Evolutionary conservation across 2,113 vertebrate genomes (phyloP).

Genomic region (Prionailurus viverrinus): DNA sequence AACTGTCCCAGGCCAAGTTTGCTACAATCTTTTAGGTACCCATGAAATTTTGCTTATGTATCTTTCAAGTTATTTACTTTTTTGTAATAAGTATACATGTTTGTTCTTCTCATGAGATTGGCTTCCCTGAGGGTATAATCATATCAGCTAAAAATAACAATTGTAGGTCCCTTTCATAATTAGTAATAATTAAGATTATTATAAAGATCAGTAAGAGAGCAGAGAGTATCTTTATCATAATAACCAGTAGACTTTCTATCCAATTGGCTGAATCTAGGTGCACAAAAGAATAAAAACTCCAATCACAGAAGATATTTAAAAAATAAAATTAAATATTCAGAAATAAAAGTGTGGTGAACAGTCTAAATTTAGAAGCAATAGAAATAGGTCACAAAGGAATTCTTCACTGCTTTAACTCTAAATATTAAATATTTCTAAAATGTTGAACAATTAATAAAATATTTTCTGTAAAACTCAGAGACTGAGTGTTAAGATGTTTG

Average conservation of each 20-base stretch:
- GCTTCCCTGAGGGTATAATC: not conserved
- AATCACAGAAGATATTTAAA: not conserved
- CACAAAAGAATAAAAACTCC: not conserved
- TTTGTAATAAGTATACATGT: not conserved
- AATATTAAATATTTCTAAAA: constrained; percentile 35
- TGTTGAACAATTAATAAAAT: not conserved
- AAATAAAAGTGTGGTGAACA: not conserved
- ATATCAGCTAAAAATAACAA: not conserved
- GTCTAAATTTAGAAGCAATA: not conserved
- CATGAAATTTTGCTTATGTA: not conserved
- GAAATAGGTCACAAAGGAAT: not conserved
- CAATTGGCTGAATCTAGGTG: not conserved
- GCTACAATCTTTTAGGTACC: not conserved
- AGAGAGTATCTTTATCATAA: not conserved
- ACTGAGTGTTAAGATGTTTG: not conserved
- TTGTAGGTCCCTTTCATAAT: not conserved
- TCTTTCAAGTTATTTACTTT: not conserved
- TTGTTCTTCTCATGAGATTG: not conserved
- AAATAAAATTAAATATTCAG: constrained; percentile 34
- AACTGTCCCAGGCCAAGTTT: not conserved
- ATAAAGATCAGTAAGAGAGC: not conserved
- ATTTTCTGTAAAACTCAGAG: constrained; percentile 16
- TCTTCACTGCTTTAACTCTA: not conserved
- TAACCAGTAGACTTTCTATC: not conserved
- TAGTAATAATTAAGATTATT: not conserved